Base-by-base conservation (phyloP, 2,888 invertebrate species). In the Oscheius myriophilus region DNA sequence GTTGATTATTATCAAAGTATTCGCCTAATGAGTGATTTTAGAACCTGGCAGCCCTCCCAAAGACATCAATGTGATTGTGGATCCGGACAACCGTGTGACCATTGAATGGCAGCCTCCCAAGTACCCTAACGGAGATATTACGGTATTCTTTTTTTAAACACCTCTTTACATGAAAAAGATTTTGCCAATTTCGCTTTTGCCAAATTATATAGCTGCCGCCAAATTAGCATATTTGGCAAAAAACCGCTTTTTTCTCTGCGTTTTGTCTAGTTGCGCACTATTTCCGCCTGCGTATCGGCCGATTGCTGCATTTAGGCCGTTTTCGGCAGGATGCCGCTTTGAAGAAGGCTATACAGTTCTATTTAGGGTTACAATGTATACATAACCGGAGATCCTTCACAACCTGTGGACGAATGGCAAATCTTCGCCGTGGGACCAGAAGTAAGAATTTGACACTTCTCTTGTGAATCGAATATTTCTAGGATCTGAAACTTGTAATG, bases 321-420 rank as follows among this genome's bases (percentile, higher is more conserved):
- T n/a, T n/a, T n/a, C n/a, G n/a, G n/a, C n/a, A n/a, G n/a, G n/a
- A n/a, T n/a, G n/a, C n/a, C n/a, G n/a, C n/a, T n/a, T n/a, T n/a
- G n/a, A n/a, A n/a, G n/a, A n/a, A 43, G 12, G 45, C 45, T 14
- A 16, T 43, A 14, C 12, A 14, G 16, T 14, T 12, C 12, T 43
- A 43, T 82, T 62, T 59, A 83, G 83, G 75, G 78, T 18, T 86
- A 85, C 75, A 78, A 79, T 43, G 78, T 86, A 39, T 85, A 84
- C 64, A 71, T 86, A 21, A 82, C 84, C n/a, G 78, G 80, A 43
- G 86, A 86, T 63, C 84, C 85, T 33, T 80, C 81, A 7, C 78
- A 80, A 39, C 84, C 85, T 1, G 70, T 84, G 11, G 82, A 84
- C 51, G 73, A 84, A 67, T 86, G 86, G 86, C 83, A 83, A 70